A percentile compares a stretch with the other conserved stretches of the same genome.
Conservation (phyloP, 2,888 invertebrate species). For the Spialia ferax region DNA sequence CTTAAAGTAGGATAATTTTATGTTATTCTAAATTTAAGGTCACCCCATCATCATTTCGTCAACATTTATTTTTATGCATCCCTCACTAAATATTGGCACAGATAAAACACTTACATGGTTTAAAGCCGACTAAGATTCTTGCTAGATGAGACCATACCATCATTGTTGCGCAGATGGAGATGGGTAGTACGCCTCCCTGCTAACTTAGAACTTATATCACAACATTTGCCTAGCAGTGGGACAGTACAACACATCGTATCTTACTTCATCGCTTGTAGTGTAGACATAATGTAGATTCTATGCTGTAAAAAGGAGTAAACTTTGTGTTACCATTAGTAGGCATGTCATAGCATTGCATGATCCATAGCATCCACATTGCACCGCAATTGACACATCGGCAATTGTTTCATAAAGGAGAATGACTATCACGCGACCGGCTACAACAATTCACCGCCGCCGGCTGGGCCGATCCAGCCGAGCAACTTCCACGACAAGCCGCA, state of each 20-base stretch:
- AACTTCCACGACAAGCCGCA: slow-evolving; percentile 80
- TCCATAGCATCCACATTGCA: neutral
- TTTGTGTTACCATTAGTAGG: no score
- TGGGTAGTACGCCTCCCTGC: slow-evolving; percentile 26
- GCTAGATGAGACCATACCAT: slow-evolving; percentile 29
- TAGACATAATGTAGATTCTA: slow-evolving; percentile 14
- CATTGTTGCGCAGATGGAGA: slow-evolving; percentile 33
- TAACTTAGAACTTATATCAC: neutral
- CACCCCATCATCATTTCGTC: no score
- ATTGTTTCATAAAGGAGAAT: slow-evolving; percentile 77
- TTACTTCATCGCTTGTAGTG: slow-evolving; percentile 33
- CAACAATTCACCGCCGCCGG: slow-evolving; percentile 87
- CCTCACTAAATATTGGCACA: neutral
- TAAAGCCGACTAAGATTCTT: slow-evolving; percentile 18
- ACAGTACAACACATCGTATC: slow-evolving; percentile 29
- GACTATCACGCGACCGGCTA: slow-evolving; percentile 83
- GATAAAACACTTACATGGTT: neutral
- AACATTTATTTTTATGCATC: neutral
- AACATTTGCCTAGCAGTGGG: slow-evolving; percentile 5
- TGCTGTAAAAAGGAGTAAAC: no score
- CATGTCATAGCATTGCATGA: slow-evolving; percentile 3
- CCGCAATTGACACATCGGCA: neutral
- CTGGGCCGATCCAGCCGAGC: slow-evolving; percentile 78
- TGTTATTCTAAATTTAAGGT: no score
- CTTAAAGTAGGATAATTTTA: no score